These are phyloP conservation scores for Brachyrhaphis roseni DNA, from an alignment of 2,797 vertebrate genomes.

Conservation along the genomic window DNA sequence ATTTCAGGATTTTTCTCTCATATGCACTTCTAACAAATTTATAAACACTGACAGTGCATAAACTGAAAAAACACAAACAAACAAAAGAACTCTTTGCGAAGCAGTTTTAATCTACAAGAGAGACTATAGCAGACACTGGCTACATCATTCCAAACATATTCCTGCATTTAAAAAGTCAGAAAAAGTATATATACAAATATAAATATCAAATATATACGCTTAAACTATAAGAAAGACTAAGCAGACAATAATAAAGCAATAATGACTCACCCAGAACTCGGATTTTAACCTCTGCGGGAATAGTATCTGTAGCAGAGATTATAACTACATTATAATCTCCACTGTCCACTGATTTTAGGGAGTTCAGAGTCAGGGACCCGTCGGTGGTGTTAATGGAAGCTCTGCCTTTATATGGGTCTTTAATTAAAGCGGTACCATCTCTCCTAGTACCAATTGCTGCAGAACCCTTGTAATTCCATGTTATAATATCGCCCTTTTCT, in stretches of 20 bases:
- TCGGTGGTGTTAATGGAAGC: accelerated
- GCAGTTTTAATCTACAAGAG: background rate
- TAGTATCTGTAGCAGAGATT: accelerated
- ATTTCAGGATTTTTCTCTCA: background rate
- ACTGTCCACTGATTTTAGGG: conserved; percentile 6
- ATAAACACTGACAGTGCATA: background rate
- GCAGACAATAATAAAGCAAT: background rate
- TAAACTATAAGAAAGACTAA: too few species aligned
- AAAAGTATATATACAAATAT: too few species aligned
- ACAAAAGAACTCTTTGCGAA: background rate
- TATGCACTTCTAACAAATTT: background rate
- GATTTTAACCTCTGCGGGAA: background rate
- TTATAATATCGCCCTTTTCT: accelerated
- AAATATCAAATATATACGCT: background rate
- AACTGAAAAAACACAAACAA: background rate
- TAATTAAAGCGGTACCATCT: accelerated
- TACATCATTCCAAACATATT: background rate
- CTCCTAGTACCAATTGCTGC: accelerated
- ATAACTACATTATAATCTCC: conserved; percentile 43
- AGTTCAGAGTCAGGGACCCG: conserved; percentile 16
- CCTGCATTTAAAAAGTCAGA: background rate
- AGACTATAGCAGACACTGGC: background rate
- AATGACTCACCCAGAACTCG: conserved; percentile 62
- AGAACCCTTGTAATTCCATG: too few species aligned
- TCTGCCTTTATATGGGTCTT: accelerated